Conservation (phyloP, 2,797 vertebrate species). For the Myotis findleyi region DNA sequence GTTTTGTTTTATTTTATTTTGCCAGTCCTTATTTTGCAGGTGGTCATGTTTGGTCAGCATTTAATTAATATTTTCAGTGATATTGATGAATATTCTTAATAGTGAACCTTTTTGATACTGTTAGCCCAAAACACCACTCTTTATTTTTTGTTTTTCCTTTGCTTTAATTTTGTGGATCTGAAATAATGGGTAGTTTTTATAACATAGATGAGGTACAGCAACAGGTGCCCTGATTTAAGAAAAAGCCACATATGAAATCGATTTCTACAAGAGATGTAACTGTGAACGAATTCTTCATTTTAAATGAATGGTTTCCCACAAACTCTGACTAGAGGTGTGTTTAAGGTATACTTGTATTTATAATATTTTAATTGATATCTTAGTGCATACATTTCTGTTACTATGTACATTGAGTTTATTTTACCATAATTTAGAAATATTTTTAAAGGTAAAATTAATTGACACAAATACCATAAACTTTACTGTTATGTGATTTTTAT, state of each 20-base stretch:
- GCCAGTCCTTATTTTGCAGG: neutral
- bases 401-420: neutral
- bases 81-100: neutral
- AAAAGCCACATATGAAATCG: constrained; percentile 33
- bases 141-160: neutral
- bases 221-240: constrained; percentile 1
- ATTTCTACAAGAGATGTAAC: constrained; percentile 32
- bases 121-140: neutral
- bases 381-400: neutral
- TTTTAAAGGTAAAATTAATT: constrained; percentile 44
- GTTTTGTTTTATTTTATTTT: neutral
- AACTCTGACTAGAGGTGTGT: neutral
- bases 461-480: neutral
- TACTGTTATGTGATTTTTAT: constrained; percentile 6
- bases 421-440: neutral
- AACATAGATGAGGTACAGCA: neutral
- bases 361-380: neutral
- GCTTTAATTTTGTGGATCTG: neutral
- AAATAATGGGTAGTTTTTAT: neutral
- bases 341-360: neutral
- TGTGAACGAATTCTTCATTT: constrained; percentile 44
- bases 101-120: neutral
- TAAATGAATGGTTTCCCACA: neutral
- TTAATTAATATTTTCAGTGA: constrained; percentile 5
- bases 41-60: neutral